Conservation (phyloP, 2,888 invertebrate species). For the Eubasilissa splendida region DNA sequence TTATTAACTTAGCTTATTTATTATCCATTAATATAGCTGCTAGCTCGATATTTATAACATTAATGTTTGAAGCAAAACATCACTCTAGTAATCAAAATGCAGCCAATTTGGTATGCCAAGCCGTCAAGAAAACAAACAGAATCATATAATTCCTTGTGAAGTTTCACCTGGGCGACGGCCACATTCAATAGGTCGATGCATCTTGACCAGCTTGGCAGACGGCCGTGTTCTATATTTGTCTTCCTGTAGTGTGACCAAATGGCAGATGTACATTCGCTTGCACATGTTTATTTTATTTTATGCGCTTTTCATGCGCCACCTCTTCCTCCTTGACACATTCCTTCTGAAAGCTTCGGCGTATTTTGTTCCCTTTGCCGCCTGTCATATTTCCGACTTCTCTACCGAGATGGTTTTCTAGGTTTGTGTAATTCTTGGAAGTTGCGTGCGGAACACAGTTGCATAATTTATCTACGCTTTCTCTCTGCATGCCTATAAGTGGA, state of each 20-base stretch:
- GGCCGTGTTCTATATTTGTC: slow-evolving; percentile 33
- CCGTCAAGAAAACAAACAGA: too few species aligned
- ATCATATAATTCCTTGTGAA: background rate
- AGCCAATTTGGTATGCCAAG: too few species aligned
- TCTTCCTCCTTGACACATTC: slow-evolving; percentile 43
- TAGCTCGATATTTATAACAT: too few species aligned
- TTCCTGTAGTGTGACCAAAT: slow-evolving; percentile 40
- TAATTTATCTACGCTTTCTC: background rate
- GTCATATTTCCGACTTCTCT: background rate
- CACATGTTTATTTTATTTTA: slow-evolving; percentile 33
- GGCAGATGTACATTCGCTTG: slow-evolving; percentile 24
- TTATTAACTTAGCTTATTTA: too few species aligned
- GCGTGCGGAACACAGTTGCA: slow-evolving; percentile 13
- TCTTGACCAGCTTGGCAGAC: slow-evolving; percentile 46
- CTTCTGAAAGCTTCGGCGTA: background rate
- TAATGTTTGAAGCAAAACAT: too few species aligned
- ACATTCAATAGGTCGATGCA: slow-evolving; percentile 50
- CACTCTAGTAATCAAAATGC: too few species aligned
- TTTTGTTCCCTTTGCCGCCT: background rate
- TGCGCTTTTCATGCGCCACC: background rate
- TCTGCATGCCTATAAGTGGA: background rate
- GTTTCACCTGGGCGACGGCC: slow-evolving; percentile 34
- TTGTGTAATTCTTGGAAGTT: slow-evolving; percentile 18
- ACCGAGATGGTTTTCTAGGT: background rate
- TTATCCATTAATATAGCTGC: too few species aligned